A percentile compares a stretch with the other conserved stretches of the same genome.
Evolutionary conservation across 2,797 vertebrate genomes (phyloP).

Genomic region (Microcaecilia unicolor): DNA sequence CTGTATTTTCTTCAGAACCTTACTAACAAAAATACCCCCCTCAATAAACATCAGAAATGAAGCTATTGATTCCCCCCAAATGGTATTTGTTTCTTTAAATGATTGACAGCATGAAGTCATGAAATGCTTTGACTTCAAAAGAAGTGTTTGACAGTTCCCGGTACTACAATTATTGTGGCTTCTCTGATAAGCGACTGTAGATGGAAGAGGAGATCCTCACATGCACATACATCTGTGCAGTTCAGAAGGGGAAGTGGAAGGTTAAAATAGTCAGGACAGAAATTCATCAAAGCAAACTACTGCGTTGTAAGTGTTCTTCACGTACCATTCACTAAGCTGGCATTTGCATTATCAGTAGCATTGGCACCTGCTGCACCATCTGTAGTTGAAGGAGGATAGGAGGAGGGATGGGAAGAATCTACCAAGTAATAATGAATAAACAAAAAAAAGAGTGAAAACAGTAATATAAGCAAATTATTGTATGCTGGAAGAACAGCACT

Average conservation of each 20-base stretch:
- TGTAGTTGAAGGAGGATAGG: constrained; percentile 88
- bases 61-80: no score
- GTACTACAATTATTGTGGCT: constrained; percentile 21
- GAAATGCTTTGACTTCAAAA: no score
- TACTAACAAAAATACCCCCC: no score
- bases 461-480: constrained; percentile 27
- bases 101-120: no score
- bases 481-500: constrained; percentile 10
- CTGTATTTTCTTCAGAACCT: no score
- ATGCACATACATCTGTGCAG: constrained; percentile 50
- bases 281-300: constrained; percentile 47
- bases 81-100: no score
- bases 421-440: constrained; percentile 79
- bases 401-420: constrained; percentile 90
- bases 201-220: constrained; percentile 37
- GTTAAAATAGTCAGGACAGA: constrained; percentile 37
- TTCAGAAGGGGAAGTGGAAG: constrained; percentile 26
- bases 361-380: constrained; percentile 90
- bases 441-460: constrained; percentile 54
- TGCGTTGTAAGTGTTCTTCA: constrained; percentile 65
- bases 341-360: constrained; percentile 81
- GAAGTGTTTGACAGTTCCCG: no score
- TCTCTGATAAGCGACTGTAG: constrained; percentile 29
- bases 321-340: constrained; percentile 99
- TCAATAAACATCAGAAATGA: no score